Conservation (phyloP, 2,888 invertebrate genomes). For the Cyclophora albipunctata region DNA sequence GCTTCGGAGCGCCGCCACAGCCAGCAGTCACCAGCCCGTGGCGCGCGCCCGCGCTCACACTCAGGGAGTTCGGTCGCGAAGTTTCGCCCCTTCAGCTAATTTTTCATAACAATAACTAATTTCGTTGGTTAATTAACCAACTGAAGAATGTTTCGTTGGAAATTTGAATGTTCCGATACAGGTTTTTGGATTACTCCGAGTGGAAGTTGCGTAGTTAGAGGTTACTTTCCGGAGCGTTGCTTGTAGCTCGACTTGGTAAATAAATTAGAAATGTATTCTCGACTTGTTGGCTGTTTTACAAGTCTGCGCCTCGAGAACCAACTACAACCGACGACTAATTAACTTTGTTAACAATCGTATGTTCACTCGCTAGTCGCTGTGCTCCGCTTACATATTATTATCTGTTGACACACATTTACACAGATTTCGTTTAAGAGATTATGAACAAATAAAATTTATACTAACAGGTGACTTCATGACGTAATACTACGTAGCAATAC, state of each 20-base stretch:
- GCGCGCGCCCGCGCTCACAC: conserved; percentile 16
- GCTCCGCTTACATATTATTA: too few species aligned
- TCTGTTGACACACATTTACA: too few species aligned
- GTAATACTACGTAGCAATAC: too few species aligned
- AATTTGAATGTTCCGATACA: conserved; percentile 38
- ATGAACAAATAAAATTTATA: too few species aligned
- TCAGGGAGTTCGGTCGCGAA: conserved; percentile 33
- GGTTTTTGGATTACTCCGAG: conserved; percentile 21
- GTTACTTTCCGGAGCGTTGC: conserved; percentile 5
- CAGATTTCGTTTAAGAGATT: too few species aligned
- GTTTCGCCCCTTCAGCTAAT: conserved; percentile 39
- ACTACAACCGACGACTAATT: background rate
- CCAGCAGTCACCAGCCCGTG: background rate
- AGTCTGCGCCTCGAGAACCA: too few species aligned
- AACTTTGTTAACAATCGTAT: too few species aligned
- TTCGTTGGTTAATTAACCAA: conserved; percentile 53
- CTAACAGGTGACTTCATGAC: too few species aligned
- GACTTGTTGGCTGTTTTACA: too few species aligned
- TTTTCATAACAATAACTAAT: conserved; percentile 62
- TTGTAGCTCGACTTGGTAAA: background rate
- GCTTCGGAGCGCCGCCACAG: too few species aligned
- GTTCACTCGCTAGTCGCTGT: too few species aligned
- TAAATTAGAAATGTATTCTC: too few species aligned
- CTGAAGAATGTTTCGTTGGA: conserved; percentile 37
- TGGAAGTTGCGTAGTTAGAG: conserved; percentile 13